Conservation (phyloP, 2,888 invertebrate species). For the Trachelus stipa region DNA sequence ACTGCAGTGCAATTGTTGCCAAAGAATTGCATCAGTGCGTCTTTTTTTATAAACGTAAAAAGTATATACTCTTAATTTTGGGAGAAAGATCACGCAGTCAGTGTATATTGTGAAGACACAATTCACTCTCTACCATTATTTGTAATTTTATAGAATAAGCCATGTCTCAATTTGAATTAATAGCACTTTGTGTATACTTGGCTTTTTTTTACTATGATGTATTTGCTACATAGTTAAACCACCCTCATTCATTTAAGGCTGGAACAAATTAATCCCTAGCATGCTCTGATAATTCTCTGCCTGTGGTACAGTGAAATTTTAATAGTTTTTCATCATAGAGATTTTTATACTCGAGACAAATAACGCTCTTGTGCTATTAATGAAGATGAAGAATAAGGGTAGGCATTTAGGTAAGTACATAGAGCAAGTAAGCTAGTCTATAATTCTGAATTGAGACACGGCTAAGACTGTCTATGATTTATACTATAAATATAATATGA, state of each 20-base stretch:
- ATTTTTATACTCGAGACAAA: background rate
- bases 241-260: background rate
- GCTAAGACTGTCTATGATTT: background rate
- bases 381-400: background rate
- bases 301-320: background rate
- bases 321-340: background rate
- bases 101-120: background rate
- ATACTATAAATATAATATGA: background rate
- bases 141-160: background rate
- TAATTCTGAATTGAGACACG: background rate
- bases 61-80: background rate
- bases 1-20: background rate
- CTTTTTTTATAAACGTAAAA: background rate
- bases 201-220: background rate
- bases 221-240: background rate
- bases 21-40: background rate
- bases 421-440: background rate
- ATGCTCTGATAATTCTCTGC: background rate
- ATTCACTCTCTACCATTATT: background rate
- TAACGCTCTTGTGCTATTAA: background rate
- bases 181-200: background rate
- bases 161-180: background rate
- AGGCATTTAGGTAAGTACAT: background rate
- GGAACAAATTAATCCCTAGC: background rate
- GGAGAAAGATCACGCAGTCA: background rate